Base-by-base conservation (phyloP, 1,140 invertebrate species). In the Eumeta japonica region DNA sequence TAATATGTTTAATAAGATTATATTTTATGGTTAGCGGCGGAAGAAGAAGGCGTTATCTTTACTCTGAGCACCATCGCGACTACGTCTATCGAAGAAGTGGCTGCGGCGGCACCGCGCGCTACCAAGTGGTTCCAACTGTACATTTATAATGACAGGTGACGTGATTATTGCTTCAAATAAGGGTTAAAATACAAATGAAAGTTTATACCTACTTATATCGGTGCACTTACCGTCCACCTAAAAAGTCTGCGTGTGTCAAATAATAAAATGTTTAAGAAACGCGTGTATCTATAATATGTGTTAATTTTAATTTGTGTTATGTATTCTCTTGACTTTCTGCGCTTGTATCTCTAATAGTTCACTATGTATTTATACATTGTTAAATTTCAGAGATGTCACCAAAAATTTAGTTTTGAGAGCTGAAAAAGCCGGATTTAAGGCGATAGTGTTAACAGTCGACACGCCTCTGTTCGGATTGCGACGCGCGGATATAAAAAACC, bases 111-210 rank as follows among this genome's bases (percentile, higher is more conserved):
- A 1, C 90, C 91, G 2, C 66, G 82, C 10, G 83, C 81, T 1
- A 75, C 83, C 10, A 90, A 91, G 65, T 93, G 91, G 90, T 93
- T 94, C 60, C 92, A 97, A 61, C 75, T 97, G 0, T 96, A 96
- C 50, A 85, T 97, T 45, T 94, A 92, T 56, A 87, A 80, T 45
- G 86, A 94, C 55, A 80, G 83, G 83, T 84, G 44, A n/a, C n/a
- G n/a, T n/a, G n/a, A n/a, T n/a, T n/a, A n/a, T 29, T 4, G 35
- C n/a, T 33, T 10, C 7, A 35, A 9, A 10, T n/a, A 35, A 5
- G 20, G n/a, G n/a, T 24, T 7, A 7, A 24, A 24, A 24, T 7
- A 24, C 20, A 31, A n/a, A n/a, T n/a, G n/a, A n/a, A n/a, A n/a
- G n/a, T n/a, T n/a, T n/a, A n/a, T n/a, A n/a, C n/a, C n/a, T n/a